These are phyloP conservation scores for Aphelinus atriplicis DNA, from an alignment of 1,140 invertebrate species.

Conservation along the genomic window DNA sequence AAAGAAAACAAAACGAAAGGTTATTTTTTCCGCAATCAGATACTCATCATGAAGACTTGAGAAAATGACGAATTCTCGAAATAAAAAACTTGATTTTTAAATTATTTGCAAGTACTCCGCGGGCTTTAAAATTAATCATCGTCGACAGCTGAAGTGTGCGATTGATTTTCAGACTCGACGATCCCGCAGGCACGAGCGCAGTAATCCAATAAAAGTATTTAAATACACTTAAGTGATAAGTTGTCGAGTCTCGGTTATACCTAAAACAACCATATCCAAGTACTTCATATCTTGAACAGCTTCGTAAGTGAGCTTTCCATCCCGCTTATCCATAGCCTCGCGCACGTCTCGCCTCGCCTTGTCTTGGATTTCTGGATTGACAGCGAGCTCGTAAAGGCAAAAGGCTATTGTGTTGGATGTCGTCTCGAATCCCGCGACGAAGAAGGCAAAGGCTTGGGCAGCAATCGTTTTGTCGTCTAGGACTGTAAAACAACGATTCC, in stretches of 20 bases:
- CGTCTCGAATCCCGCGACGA: constrained; percentile 81
- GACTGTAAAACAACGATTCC: constrained; percentile 50
- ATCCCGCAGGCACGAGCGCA: no score
- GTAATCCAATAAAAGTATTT: no score
- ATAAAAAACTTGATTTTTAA: no score
- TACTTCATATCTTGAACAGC: constrained; percentile 72
- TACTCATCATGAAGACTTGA: no score
- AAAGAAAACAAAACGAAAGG: no score
- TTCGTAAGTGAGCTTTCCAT: constrained; percentile 70
- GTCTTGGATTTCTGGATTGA: constrained; percentile 75
- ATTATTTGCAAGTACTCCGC: no score
- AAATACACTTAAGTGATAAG: no score
- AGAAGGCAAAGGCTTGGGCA: constrained; percentile 76
- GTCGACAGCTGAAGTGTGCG: no score
- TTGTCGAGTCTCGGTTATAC: constrained; percentile 45
- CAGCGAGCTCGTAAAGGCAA: constrained; percentile 73
- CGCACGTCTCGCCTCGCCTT: constrained; percentile 72
- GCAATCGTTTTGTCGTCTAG: constrained; percentile 70
- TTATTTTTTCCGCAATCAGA: no score
- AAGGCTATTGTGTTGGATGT: constrained; percentile 76
- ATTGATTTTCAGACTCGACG: no score
- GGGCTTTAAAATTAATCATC: no score
- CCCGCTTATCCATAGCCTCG: constrained; percentile 60
- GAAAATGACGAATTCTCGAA: no score
- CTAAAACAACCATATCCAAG: constrained; percentile 69